A percentile compares a stretch with the other conserved stretches of the same genome.
Evolutionary conservation across 2,888 invertebrate genomes (phyloP).

Genomic region (Mythimna impura): DNA sequence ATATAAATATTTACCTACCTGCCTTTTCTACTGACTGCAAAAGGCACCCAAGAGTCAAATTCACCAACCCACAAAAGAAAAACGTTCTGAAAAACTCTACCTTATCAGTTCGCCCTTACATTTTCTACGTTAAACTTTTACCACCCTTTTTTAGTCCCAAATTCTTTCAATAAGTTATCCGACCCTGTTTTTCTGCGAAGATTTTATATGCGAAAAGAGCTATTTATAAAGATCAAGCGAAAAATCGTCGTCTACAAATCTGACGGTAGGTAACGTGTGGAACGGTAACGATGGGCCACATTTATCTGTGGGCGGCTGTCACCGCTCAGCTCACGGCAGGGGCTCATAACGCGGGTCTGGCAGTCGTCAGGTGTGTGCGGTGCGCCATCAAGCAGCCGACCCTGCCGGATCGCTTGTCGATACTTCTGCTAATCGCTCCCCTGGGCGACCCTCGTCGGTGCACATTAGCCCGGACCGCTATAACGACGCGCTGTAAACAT

Average conservation of each 20-base stretch:
- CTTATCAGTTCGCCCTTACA: constrained; percentile 39
- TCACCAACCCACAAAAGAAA: constrained; percentile 41
- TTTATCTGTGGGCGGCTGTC: constrained; percentile 73
- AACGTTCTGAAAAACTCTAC: constrained; percentile 18
- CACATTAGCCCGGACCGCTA: constrained; percentile 64
- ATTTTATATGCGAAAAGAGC: constrained; percentile 56
- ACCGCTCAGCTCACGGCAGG: constrained; percentile 56
- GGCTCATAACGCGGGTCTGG: constrained; percentile 57
- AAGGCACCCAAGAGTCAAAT: constrained; percentile 29
- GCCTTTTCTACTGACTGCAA: constrained; percentile 7
- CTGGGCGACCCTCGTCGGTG: constrained; percentile 63
- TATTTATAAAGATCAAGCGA: constrained; percentile 63
- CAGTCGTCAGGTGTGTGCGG: constrained; percentile 67
- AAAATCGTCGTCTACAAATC: constrained; percentile 72
- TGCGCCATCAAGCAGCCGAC: constrained; percentile 54
- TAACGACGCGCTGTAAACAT: constrained; percentile 64
- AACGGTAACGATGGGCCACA: constrained; percentile 66
- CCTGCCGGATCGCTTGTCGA: constrained; percentile 64
- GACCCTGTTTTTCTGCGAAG: constrained; percentile 45
- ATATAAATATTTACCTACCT: constrained; percentile 15
- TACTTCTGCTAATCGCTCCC: constrained; percentile 70
- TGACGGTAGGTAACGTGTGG: constrained; percentile 58
- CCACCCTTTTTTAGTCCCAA: constrained; percentile 44
- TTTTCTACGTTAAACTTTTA: constrained; percentile 49
- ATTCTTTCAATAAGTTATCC: constrained; percentile 52